A percentile compares a stretch with the other conserved stretches of the same genome.
phyloP scores from a whole-genome alignment of 1,140 invertebrate genomes.

The Mamestra configurata region DNA sequence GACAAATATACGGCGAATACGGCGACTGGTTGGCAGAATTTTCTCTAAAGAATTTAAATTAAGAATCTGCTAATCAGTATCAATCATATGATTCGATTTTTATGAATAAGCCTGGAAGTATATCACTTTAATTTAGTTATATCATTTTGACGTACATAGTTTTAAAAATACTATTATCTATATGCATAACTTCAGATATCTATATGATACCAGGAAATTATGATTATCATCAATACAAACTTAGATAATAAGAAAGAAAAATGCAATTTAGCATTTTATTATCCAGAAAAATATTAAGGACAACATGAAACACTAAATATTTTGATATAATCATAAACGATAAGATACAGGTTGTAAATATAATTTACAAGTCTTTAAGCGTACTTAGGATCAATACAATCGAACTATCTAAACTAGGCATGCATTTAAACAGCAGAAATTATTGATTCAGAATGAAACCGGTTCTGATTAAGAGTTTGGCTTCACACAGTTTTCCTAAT shows the following conservation, averaged over 20 bases:
- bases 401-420: background rate
- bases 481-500: slow-evolving; percentile 34
- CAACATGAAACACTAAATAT: background rate
- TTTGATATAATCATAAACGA: background rate
- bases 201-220: background rate
- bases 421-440: background rate
- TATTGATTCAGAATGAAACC: slow-evolving; percentile 17
- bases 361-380: background rate
- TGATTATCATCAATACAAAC: background rate
- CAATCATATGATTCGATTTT: no score
- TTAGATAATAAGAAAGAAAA: background rate
- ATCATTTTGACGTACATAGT: background rate
- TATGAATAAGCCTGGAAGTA: no score
- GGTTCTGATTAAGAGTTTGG: background rate
- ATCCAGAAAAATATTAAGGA: background rate
- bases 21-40: no score
- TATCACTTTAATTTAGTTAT: no score
- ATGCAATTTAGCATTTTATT: slow-evolving; percentile 37
- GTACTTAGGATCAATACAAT: background rate
- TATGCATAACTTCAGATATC: background rate
- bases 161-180: background rate
- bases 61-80: no score
- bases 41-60: no score
- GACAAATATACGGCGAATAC: no score
- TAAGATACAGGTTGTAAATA: slow-evolving; percentile 15